Evolutionary conservation across 1,140 invertebrate species (phyloP).

Genomic region (Scaptomyza pallida): DNA sequence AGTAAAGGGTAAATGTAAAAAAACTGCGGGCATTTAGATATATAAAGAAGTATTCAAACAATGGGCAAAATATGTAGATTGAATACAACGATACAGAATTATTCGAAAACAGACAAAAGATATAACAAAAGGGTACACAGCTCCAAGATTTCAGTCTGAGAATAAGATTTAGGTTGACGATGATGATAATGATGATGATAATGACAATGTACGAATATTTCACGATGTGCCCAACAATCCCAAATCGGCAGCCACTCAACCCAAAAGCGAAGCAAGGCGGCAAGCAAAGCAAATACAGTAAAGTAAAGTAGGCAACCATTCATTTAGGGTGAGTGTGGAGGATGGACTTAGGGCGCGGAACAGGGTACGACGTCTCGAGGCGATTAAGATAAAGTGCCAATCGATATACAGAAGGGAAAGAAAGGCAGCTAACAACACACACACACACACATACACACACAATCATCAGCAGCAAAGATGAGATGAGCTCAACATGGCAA

Average conservation of each 20-base stretch:
- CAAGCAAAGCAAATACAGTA: no score
- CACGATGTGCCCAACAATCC: conserved; percentile 48
- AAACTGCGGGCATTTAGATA: not conserved
- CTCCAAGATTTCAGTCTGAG: conserved; percentile 4
- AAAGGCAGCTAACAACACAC: conserved; percentile 41
- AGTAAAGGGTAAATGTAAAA: conserved; percentile 4
- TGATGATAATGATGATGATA: conserved; percentile 59
- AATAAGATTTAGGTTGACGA: conserved; percentile 1
- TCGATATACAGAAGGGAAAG: conserved; percentile 82
- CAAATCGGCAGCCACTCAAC: conserved; percentile 31
- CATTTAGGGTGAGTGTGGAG: conserved; percentile 29
- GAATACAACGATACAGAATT: conserved; percentile 35
- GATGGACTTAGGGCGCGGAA: conserved; percentile 51
- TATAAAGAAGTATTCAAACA: conserved; percentile 35
- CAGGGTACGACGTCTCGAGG: conserved; percentile 70
- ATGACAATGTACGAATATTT: conserved; percentile 76
- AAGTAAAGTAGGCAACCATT: conserved; percentile 36
- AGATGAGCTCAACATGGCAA: conserved; percentile 27
- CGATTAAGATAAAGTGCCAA: conserved; percentile 83
- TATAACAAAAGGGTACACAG: conserved; percentile 53
- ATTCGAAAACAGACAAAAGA: conserved; percentile 59
- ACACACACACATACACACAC: no score
- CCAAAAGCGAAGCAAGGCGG: no score
- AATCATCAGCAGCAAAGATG: conserved; percentile 6
- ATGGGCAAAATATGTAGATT: conserved; percentile 20